These are phyloP conservation scores for Charadrius vociferus DNA, from an alignment of 2,113 vertebrate genomes.

Conservation along the genomic window DNA sequence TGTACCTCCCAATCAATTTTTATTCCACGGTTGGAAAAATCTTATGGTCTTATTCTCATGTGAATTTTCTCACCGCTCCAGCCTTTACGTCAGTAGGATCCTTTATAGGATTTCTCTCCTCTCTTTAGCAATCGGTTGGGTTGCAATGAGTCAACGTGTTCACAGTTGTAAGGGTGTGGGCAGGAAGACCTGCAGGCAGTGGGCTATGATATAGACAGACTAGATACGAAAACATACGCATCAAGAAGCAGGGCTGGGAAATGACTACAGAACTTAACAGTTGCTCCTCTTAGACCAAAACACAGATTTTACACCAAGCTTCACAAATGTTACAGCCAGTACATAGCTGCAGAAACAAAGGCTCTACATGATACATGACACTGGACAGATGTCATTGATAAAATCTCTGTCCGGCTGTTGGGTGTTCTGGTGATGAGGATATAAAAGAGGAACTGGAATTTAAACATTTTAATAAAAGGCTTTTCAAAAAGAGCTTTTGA, in stretches of 20 bases:
- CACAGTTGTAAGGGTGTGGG: not conserved
- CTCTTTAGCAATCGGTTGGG: not conserved
- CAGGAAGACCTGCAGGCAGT: not conserved
- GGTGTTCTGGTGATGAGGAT: not conserved
- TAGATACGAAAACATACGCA: not conserved
- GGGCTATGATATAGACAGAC: not conserved
- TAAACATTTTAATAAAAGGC: not conserved
- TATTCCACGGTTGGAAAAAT: rapidly evolving
- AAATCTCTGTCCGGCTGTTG: not conserved
- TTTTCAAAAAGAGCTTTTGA: not conserved
- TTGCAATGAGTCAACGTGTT: not conserved
- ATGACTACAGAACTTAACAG: not conserved
- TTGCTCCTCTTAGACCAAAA: not conserved
- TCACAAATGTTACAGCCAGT: not conserved
- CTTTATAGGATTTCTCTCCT: not conserved
- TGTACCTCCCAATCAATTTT: not conserved
- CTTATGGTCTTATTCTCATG: not conserved
- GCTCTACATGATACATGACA: rapidly evolving
- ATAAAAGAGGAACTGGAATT: not conserved
- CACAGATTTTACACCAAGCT: not conserved
- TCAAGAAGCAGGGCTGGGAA: not conserved
- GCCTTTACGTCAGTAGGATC: not conserved
- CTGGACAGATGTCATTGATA: rapidly evolving
- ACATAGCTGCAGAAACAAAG: not conserved
- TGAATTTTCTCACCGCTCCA: not conserved